Conservation (phyloP, 2,888 invertebrate genomes). For the Andrena camellia region DNA sequence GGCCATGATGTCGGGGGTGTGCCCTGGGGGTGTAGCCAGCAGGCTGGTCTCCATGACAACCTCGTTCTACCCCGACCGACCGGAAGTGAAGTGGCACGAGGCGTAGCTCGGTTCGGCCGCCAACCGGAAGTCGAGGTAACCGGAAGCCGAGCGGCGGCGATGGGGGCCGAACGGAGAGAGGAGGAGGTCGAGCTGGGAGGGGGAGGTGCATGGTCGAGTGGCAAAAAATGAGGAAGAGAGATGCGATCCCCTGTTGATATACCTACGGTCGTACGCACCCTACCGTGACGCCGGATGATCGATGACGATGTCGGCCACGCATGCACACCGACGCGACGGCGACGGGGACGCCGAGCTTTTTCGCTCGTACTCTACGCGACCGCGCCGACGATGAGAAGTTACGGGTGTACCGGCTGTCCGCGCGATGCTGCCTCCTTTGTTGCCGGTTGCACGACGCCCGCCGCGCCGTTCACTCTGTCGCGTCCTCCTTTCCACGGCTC, state of each 20-base stretch:
- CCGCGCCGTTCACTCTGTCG: not conserved
- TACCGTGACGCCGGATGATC: conserved; percentile 75
- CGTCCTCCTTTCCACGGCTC: conserved; percentile 14
- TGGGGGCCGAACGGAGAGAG: conserved; percentile 29
- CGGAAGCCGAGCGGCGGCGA: conserved; percentile 59
- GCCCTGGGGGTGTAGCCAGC: conserved; percentile 76
- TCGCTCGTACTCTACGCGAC: not conserved
- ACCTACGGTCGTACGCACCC: conserved; percentile 68
- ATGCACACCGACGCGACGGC: conserved; percentile 34
- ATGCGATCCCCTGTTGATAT: conserved; percentile 71
- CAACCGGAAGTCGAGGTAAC: conserved; percentile 74
- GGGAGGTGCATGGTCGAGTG: conserved; percentile 58
- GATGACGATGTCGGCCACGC: conserved; percentile 72
- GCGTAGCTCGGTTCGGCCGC: conserved; percentile 62
- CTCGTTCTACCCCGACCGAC: conserved; percentile 75
- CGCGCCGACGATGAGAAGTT: not conserved
- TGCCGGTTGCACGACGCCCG: conserved; percentile 11
- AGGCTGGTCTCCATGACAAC: conserved; percentile 79
- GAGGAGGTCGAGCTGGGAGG: conserved; percentile 1
- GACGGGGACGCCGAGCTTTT: not conserved
- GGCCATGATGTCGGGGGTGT: conserved; percentile 79
- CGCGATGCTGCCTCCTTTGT: conserved; percentile 51
- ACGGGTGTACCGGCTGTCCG: not conserved
- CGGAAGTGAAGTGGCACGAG: conserved; percentile 67
- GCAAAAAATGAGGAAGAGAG: conserved; percentile 68